Base-by-base conservation (phyloP, 2,113 vertebrate species). In the Sakesphorus luctuosus region DNA sequence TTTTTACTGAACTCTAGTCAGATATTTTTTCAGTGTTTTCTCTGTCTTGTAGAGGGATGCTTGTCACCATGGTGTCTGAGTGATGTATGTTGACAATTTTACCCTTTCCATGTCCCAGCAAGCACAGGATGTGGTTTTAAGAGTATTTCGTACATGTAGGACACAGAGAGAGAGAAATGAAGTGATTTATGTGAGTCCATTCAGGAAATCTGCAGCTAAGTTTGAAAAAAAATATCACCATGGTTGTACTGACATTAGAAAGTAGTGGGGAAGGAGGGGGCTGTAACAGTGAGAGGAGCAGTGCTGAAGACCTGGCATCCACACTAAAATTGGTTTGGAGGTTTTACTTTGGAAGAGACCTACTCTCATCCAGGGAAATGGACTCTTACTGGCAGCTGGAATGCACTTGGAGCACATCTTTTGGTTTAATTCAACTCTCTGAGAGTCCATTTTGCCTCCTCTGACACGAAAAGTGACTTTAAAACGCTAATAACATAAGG, bases 21-120 rank as follows among this genome's bases (percentile, higher is more conserved):
- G 44, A 78, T 89, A 52, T 50, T 84, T 38, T 82, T 87, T 68
- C 3, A n/a, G 56, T 50, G 31, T 82, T 87, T 89, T 72, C 46
- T 20, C 73, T 87, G 69, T 29, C 44, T 53, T 82, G 31, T 14
- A 46, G 33, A 44, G 53, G 28, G 47, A 58, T 87, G 47, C 66
- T 78, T 91, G 88, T 97, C 92, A 95, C 73, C 24, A 16, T 8
- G 20, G 11, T 92, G 81, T 38, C 89, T 78, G 73, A 31, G 20
- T 72, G 91, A 94, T 58, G 21, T 87, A 90, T 84, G 77, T 67
- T 92, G 69, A 87, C 91, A 92, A 58, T 95, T 91, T 94, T 79
- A 84, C 66, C 62, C 58, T 89, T 92, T 92, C 77, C 89, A 65
- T 73, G 23, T 89, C 66, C 87, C 74, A 89, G 73, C 0, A 6